Percentiles rank a stretch among this genome's conserved stretches.
phyloP scores from a whole-genome alignment of 2,113 vertebrate species.

The Gasterosteus nipponicus region DNA sequence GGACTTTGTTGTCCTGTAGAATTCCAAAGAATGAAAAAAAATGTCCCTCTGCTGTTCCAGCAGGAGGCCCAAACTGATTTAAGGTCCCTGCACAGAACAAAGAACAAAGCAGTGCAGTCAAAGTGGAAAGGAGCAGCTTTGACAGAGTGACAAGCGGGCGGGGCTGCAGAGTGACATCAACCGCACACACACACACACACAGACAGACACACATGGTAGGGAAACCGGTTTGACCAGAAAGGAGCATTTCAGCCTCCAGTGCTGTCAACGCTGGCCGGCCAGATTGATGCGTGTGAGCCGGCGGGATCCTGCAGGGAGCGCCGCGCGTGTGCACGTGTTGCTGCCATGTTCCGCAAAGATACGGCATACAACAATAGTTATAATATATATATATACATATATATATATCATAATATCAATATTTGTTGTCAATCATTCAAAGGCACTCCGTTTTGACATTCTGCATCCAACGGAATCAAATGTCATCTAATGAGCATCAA shows the following conservation, averaged over 20 bases:
- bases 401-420: too few species aligned
- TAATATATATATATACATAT: too few species aligned
- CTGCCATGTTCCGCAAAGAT: neutral
- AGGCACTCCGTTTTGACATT: neutral
- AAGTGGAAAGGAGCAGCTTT: conserved; percentile 44
- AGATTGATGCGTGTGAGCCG: neutral
- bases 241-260: conserved; percentile 32
- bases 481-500: neutral
- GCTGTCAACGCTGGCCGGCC: conserved; percentile 22
- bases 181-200: conserved; percentile 9
- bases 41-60: conserved; percentile 22
- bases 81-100: conserved; percentile 54
- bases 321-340: neutral
- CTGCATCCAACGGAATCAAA: neutral
- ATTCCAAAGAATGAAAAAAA: neutral
- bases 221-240: conserved; percentile 10
- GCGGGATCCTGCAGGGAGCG: neutral
- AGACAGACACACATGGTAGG: conserved; percentile 37
- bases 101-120: conserved; percentile 57
- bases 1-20: neutral
- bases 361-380: too few species aligned
- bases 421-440: neutral
- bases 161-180: conserved; percentile 70
- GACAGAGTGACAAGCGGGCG: conserved; percentile 47
- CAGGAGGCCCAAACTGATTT: conserved; percentile 21